Percentiles rank a stretch among this genome's conserved stretches.
Conservation (phyloP, 2,797 vertebrate species). For the Staurois parvus region DNA sequence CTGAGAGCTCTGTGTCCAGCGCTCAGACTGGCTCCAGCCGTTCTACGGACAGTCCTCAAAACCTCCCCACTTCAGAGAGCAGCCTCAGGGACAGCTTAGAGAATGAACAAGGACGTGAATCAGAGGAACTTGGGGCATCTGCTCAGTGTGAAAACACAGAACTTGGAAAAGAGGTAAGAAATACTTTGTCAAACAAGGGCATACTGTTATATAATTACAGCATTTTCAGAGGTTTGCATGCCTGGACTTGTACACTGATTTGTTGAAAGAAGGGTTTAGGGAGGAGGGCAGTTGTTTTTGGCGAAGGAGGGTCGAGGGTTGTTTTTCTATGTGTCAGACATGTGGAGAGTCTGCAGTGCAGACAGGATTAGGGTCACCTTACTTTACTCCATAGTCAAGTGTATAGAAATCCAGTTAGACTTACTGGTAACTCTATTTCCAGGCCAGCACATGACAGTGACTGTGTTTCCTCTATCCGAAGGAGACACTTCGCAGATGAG, state of each 20-base stretch:
- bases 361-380: conserved; percentile 20
- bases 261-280: conserved; percentile 6
- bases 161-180: conserved; percentile 94
- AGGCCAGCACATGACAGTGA: no score
- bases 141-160: conserved; percentile 89
- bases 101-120: conserved; percentile 84
- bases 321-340: conserved; percentile 25
- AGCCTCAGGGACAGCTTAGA: conserved; percentile 87
- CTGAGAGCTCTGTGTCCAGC: conserved; percentile 87
- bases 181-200: not conserved
- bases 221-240: not conserved
- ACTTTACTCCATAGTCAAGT: not conserved
- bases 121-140: conserved; percentile 90
- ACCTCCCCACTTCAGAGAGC: conserved; percentile 82
- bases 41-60: conserved; percentile 91
- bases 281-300: not conserved
- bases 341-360: conserved; percentile 35
- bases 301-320: not conserved
- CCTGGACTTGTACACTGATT: not conserved
- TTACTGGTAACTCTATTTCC: no score
- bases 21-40: conserved; percentile 85
- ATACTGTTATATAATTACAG: no score
- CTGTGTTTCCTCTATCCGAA: no score
- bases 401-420: no score
- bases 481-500: no score